Evolutionary conservation across 1,140 invertebrate species (phyloP), one percentile per base, ranked within the genome.

Genomic region (Halictus rubicundus): DNA sequence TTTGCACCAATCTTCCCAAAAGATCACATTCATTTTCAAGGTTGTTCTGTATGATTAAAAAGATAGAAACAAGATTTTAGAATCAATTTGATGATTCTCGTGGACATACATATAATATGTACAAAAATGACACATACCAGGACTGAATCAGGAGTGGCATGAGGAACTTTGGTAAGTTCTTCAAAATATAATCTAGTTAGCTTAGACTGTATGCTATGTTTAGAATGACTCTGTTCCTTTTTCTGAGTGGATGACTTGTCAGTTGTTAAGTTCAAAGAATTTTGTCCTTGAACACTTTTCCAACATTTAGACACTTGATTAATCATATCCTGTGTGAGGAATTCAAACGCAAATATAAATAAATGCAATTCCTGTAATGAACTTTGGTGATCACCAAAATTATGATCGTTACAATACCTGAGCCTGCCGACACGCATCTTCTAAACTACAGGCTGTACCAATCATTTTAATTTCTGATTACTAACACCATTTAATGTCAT

Each of bases 1-100:
- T 94, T 90, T 95, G 95, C 85, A 98, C 96, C 87, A 98, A 93
- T 91, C 97, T 96, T 88, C 97, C 96, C 91, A 99, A 94, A 83
- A 98, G 94, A 92, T 97, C 95, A 84, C 97, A 97, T 88, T 95
- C 95, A 88, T 95, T 94, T 90, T 95, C 95, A 83, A 97, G 93
- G 89, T 95, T 94, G 93, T 95, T 94, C 94, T 95, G 89, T 64
- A 32, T 16, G 37, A 74, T 73, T 63, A 6, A 52, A 39, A 23
- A 7, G 59, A 68, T 32, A 12, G 49, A 42, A n/a, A 75, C 16
- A 25, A 37, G 25, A 57, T 70, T 49, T 61, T 64, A 66, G 16
- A 42, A 6, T 66, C 57, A 39, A 16, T 21, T 4, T 25, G 49
- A 71, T 54, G 68, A 60, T 57, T 59, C n/a, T 14, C 16, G 39